phyloP scores from a whole-genome alignment of 2,888 invertebrate species.

The Trachelus stipa region DNA sequence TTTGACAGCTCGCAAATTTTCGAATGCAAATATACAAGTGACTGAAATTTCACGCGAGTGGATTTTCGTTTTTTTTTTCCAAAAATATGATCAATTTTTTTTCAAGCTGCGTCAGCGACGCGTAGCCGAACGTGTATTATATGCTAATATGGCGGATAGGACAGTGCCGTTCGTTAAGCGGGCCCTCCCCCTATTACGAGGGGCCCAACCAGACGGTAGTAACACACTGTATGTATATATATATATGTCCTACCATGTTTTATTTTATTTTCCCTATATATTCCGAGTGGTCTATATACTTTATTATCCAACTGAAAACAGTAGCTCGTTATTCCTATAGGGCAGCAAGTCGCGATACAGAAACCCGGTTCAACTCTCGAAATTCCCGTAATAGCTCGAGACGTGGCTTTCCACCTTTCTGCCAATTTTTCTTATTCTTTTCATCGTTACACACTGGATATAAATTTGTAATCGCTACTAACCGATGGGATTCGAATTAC shows the following conservation, averaged over 20 bases:
- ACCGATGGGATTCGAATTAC: neutral
- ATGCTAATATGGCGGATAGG: conserved; percentile 53
- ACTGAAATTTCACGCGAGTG: conserved; percentile 24
- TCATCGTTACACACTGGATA: neutral
- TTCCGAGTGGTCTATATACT: neutral
- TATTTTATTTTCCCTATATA: neutral
- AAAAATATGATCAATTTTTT: neutral
- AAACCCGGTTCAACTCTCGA: neutral
- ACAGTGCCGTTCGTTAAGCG: conserved; percentile 26
- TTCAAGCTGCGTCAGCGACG: neutral
- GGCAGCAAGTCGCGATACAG: neutral
- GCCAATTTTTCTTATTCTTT: neutral
- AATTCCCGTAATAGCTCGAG: neutral
- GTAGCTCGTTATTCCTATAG: neutral
- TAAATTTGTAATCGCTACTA: neutral
- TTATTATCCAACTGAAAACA: neutral
- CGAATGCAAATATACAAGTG: conserved; percentile 44
- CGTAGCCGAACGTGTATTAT: conserved; percentile 36
- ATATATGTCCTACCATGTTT: neutral
- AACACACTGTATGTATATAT: neutral
- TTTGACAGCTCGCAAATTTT: neutral
- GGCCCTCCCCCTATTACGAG: neutral
- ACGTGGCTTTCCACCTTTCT: neutral
- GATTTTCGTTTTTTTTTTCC: neutral
- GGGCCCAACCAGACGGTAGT: neutral